Base-by-base conservation (phyloP, 2,113 vertebrate genomes). In the Montifringilla adamsi region DNA sequence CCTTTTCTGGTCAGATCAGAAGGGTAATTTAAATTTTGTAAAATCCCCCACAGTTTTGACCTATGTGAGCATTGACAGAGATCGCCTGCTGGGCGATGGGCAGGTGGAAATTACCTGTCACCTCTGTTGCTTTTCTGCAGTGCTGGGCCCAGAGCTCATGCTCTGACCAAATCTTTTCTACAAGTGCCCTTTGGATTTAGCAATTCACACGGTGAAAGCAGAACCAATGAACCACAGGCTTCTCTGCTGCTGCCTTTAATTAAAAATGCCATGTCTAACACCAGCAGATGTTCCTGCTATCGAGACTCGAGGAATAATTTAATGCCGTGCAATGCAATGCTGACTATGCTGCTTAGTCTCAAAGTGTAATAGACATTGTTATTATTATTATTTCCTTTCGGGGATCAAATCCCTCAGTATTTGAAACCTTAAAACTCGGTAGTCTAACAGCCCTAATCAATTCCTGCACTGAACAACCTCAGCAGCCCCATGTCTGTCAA, bases 211-310 rank as follows among this genome's bases (percentile, higher is more conserved):
- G 1, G 58, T 3, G 7, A 70, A 94, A 93, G 95, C 85, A 74
- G 95, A 97, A 92, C 89, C 11, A 22, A 70, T 90, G 95, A 96
- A 96, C 94, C 95, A 90, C 49, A 41, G 87, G 91, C 84, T 92
- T 74, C 83, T 84, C 64, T 69, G 85, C 91, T 76, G 85, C 85
- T 94, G 84, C 84, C 89, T 95, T 97, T 97, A 96, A 97, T 96
- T 97, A 97, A 97, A 97, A 96, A 93, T 83, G 95, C 95, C 91
- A 82, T 87, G 93, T 95, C 87, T 95, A 95, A 95, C 96, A 93
- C 83, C 83, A 94, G 93, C 96, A 95, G 95, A 96, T 96, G 96
- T 95, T 96, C 83, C 85, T 82, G 73, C 80, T 93, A 35, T 64
- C 6, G 6, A 94, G 85, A 84, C 69, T 73, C 1, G 1, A 82